Evolutionary conservation across 2,888 invertebrate genomes (phyloP).

Genomic region (Heliconius ismenius): DNA sequence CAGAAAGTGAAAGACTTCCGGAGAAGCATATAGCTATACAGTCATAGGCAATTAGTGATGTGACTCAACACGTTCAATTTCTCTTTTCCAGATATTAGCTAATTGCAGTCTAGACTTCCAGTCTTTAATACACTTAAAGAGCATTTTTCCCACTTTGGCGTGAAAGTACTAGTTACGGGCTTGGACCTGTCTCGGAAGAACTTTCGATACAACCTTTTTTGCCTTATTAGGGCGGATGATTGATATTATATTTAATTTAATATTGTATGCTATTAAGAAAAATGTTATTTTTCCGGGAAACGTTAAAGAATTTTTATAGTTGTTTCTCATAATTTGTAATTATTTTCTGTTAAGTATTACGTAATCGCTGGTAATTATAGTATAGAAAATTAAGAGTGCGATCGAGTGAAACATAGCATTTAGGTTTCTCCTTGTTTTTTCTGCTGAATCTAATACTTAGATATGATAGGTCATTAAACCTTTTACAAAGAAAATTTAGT

Average conservation of each 20-base stretch:
- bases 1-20: conserved; percentile 25
- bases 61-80: conserved; percentile 22
- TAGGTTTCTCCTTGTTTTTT: too few species aligned
- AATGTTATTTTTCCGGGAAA: not conserved
- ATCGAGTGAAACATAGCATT: too few species aligned
- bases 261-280: not conserved
- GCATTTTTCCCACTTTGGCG: conserved; percentile 42
- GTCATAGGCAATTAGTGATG: conserved; percentile 21
- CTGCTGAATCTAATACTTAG: too few species aligned
- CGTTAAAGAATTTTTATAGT: not conserved
- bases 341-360: not conserved
- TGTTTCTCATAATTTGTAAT: not conserved
- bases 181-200: conserved; percentile 37
- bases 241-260: conserved; percentile 3
- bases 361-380: not conserved
- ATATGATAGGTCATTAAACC: too few species aligned
- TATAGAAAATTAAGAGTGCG: not conserved
- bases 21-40: conserved; percentile 7
- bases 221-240: conserved; percentile 13
- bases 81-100: conserved; percentile 23
- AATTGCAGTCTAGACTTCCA: conserved; percentile 22
- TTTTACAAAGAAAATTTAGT: too few species aligned
- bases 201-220: conserved; percentile 30
- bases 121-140: conserved; percentile 12
- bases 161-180: conserved; percentile 43